These are phyloP conservation scores for Mungos mungo DNA, from an alignment of 2,113 vertebrate genomes.

Conservation along the genomic window DNA sequence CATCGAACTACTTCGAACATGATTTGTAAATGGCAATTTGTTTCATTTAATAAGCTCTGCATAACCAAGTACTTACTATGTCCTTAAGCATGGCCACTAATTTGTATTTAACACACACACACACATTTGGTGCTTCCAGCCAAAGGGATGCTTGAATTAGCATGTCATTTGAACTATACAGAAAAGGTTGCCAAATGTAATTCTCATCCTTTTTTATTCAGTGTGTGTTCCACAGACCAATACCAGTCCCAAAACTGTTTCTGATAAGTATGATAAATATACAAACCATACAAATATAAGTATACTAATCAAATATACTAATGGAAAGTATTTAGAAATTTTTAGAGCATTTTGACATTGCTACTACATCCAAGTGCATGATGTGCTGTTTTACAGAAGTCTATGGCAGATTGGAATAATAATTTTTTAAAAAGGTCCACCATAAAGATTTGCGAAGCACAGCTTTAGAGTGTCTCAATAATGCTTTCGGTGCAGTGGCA, in stretches of 20 bases:
- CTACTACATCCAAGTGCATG: neutral
- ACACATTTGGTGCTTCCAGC: slow-evolving; percentile 24
- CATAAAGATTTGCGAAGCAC: slow-evolving; percentile 43
- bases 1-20: slow-evolving; percentile 35
- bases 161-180: neutral
- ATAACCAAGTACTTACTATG: slow-evolving; percentile 18
- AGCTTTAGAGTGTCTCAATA: slow-evolving; percentile 57
- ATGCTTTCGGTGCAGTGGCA: slow-evolving; percentile 60
- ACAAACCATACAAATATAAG: neutral
- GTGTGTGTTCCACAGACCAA: neutral
- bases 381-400: slow-evolving; percentile 60
- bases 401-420: neutral
- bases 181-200: neutral
- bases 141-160: neutral
- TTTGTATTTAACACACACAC: slow-evolving; percentile 20
- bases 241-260: neutral
- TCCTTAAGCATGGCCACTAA: neutral
- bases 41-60: neutral
- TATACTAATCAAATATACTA: neutral
- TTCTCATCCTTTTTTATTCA: slow-evolving; percentile 10
- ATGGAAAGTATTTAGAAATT: neutral
- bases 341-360: slow-evolving; percentile 29
- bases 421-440: neutral
- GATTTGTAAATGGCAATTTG: slow-evolving; percentile 35
- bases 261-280: neutral